phyloP scores from a whole-genome alignment of 2,888 invertebrate genomes.

The Diplazon laetatorius region DNA sequence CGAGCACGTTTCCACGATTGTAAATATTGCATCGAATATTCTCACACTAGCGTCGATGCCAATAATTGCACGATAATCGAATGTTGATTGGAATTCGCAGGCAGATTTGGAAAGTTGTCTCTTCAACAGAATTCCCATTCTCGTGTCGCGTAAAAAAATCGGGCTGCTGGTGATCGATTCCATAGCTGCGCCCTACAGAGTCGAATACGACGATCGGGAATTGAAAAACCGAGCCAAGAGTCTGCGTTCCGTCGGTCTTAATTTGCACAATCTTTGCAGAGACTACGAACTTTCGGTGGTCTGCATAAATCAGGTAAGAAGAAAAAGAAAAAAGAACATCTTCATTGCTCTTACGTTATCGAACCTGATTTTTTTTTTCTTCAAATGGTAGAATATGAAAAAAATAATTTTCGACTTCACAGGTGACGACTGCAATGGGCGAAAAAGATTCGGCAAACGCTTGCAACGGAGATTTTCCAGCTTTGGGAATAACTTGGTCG shows the following conservation, averaged over 20 bases:
- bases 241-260: conserved; percentile 84
- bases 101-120: conserved; percentile 85
- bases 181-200: conserved; percentile 88
- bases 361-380: too few relatives aligned
- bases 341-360: too few relatives aligned
- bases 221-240: conserved; percentile 84
- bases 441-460: conserved; percentile 53
- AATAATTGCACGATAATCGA: too few relatives aligned
- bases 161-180: conserved; percentile 89
- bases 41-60: too few relatives aligned
- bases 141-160: conserved; percentile 84
- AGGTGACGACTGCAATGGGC: conserved; percentile 74
- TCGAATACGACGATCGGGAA: conserved; percentile 84
- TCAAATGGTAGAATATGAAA: neutral
- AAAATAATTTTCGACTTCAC: conserved; percentile 10
- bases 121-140: conserved; percentile 83
- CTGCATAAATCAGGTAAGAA: conserved; percentile 88
- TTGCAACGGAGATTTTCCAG: conserved; percentile 71
- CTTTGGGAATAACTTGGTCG: conserved; percentile 78
- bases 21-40: conserved; percentile 57
- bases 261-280: conserved; percentile 84
- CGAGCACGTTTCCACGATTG: conserved; percentile 85
- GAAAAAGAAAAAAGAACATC: conserved; percentile 41
- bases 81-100: too few relatives aligned
- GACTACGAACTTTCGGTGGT: conserved; percentile 85